Percentiles rank a stretch among this genome's conserved stretches.
Evolutionary conservation across 2,888 invertebrate species (phyloP).

Genomic region (Drosophila trichaetosa): DNA sequence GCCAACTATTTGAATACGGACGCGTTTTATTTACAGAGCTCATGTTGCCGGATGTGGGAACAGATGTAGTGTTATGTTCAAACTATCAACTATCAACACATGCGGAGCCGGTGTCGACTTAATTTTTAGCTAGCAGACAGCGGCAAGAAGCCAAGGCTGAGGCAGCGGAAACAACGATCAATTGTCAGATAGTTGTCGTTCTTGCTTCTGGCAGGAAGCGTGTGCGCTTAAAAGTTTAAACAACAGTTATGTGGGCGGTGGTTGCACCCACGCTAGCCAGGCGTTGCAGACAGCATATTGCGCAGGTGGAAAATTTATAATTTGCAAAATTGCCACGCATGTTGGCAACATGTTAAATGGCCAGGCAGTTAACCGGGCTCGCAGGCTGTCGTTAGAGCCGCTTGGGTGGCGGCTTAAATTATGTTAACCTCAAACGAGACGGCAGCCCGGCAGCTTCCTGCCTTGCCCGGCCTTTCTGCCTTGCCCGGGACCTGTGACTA

Average conservation of each 20-base stretch:
- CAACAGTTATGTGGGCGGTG: constrained; percentile 55
- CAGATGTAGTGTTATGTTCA: constrained; percentile 15
- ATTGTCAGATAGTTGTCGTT: constrained; percentile 70
- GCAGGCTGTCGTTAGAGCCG: constrained; percentile 55
- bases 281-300: constrained; percentile 62
- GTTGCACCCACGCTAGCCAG: constrained; percentile 6
- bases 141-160: constrained; percentile 48
- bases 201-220: constrained; percentile 51
- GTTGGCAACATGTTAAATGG: constrained; percentile 76
- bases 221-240: constrained; percentile 74
- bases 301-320: constrained; percentile 84
- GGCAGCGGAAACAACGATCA: constrained; percentile 73
- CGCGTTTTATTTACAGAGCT: constrained; percentile 33
- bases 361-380: constrained; percentile 55
- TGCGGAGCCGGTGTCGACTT: constrained; percentile 64
- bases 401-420: constrained; percentile 73
- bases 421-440: constrained; percentile 80
- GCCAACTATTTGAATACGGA: constrained; percentile 45
- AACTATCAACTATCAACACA: not conserved
- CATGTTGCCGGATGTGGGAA: constrained; percentile 21
- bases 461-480: constrained; percentile 3
- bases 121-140: constrained; percentile 60
- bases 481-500: constrained; percentile 4
- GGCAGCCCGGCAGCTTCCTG: constrained; percentile 41
- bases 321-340: constrained; percentile 82